A percentile compares a stretch with the other conserved stretches of the same genome.
These are phyloP conservation scores for Poeciliopsis gracilis DNA, from an alignment of 2,797 vertebrate species.

Conservation along the genomic window DNA sequence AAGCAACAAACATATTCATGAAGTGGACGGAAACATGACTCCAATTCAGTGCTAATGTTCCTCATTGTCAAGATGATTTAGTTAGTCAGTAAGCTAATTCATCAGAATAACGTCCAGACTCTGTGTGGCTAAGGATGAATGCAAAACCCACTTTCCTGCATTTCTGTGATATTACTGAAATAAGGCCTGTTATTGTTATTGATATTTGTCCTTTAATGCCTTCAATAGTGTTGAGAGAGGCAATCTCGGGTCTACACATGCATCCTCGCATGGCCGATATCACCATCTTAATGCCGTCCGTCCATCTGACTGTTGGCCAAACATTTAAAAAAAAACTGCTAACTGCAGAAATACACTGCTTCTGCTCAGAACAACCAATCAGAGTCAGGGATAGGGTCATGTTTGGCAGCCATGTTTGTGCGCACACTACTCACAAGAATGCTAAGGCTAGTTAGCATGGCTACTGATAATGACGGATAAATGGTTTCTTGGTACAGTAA, in stretches of 20 bases:
- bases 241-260: neutral
- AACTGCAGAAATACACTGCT: too few relatives aligned
- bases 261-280: neutral
- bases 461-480: too few relatives aligned
- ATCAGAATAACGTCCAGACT: neutral
- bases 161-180: neutral
- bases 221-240: neutral
- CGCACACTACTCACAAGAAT: too few relatives aligned
- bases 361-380: too few relatives aligned
- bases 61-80: neutral
- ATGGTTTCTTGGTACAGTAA: too few relatives aligned
- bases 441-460: too few relatives aligned
- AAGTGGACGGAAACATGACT: neutral
- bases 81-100: neutral
- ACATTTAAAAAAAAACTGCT: slow-evolving; percentile 20
- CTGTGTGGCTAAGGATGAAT: neutral
- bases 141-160: neutral
- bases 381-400: too few relatives aligned
- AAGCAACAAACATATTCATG: neutral
- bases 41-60: slow-evolving; percentile 1
- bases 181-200: neutral
- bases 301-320: slow-evolving; percentile 7
- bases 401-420: too few relatives aligned
- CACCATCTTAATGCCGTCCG: slow-evolving; percentile 15
- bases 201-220: neutral